phyloP scores from a whole-genome alignment of 2,113 vertebrate genomes.

The Elephantulus edwardii region DNA sequence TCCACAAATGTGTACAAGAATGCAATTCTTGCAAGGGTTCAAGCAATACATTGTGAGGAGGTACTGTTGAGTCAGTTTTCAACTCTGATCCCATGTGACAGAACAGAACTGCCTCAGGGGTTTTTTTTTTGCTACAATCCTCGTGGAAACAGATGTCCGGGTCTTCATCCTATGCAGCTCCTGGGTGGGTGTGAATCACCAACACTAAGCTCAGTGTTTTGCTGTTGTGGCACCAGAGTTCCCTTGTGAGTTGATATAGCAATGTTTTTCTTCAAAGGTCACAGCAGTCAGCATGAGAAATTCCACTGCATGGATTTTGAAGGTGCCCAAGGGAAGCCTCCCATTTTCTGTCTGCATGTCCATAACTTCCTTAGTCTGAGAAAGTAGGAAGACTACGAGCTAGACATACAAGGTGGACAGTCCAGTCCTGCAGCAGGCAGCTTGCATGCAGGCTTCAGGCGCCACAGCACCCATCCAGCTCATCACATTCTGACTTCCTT shows the following conservation, averaged over 20 bases:
- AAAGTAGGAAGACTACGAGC: not conserved
- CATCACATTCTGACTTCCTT: conserved; percentile 30
- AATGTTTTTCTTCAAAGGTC: not conserved
- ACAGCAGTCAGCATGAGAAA: not conserved
- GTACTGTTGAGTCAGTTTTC: not conserved
- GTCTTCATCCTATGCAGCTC: not conserved
- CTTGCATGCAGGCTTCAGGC: conserved; percentile 6
- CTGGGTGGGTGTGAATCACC: not conserved
- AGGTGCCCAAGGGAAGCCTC: not conserved
- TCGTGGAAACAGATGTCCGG: not conserved
- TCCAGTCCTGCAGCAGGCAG: not conserved
- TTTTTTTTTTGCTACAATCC: not conserved
- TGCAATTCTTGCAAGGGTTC: not conserved
- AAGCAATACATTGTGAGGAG: not conserved
- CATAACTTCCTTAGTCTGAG: conserved; percentile 42
- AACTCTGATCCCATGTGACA: not conserved
- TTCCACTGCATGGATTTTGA: not conserved
- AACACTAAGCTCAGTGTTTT: not conserved
- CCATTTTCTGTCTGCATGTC: not conserved
- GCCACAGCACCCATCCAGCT: conserved; percentile 47
- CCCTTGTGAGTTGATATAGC: not conserved
- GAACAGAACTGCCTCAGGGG: not conserved
- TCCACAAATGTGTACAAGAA: not conserved
- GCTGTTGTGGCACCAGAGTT: not conserved
- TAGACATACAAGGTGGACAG: not conserved